Evolutionary conservation across 1,140 invertebrate species (phyloP).

Genomic region (Camponotus floridanus): DNA sequence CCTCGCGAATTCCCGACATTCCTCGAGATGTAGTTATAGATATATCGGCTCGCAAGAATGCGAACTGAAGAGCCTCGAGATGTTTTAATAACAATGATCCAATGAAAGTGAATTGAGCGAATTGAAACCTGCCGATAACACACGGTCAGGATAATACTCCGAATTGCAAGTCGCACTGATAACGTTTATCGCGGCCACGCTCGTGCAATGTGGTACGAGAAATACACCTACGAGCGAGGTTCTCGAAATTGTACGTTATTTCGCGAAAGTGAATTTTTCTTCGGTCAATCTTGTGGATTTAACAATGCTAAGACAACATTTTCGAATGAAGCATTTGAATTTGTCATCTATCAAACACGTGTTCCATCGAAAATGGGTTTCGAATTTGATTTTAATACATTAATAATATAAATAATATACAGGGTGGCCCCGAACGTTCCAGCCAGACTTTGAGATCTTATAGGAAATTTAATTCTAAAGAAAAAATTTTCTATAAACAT

Average conservation of each 20-base stretch:
- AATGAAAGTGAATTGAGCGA: neutral
- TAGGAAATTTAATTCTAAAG: too few relatives aligned
- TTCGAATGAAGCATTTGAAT: too few relatives aligned
- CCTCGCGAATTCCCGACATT: conserved; percentile 40
- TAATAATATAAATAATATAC: too few relatives aligned
- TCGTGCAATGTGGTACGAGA: neutral
- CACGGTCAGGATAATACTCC: neutral
- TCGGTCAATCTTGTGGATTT: conserved; percentile 1
- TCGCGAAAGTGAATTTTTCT: neutral
- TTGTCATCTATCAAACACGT: too few relatives aligned
- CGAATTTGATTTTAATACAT: too few relatives aligned
- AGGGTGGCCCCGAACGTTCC: too few relatives aligned
- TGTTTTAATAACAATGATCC: conserved; percentile 13
- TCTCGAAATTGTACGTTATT: neutral
- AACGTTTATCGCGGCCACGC: conserved; percentile 43
- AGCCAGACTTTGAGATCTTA: too few relatives aligned
- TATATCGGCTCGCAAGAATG: neutral
- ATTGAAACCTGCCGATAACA: conserved; percentile 22
- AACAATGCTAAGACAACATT: neutral
- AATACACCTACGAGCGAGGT: neutral
- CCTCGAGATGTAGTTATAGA: conserved; percentile 8
- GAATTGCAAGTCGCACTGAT: conserved; percentile 1
- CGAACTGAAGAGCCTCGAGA: neutral
- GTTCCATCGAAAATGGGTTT: too few relatives aligned
- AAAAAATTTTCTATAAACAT: too few relatives aligned